Percentiles rank a stretch among this genome's conserved stretches.
Evolutionary conservation across 2,797 vertebrate species (phyloP).

Genomic region (Microctenopoma stevenorrisi): DNA sequence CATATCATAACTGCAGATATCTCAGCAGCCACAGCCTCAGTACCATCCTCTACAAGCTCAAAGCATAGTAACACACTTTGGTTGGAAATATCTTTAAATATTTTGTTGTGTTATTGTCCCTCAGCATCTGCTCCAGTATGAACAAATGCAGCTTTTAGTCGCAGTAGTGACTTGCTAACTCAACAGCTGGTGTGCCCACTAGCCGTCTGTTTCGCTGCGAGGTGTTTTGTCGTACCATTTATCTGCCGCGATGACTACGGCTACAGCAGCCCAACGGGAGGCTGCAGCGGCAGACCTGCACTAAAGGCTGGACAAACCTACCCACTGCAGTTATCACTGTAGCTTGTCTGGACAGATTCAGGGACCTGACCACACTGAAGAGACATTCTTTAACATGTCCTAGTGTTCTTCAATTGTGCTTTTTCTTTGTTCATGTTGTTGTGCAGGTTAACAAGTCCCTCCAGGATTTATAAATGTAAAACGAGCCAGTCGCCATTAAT

Average conservation of each 20-base stretch:
- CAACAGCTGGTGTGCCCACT: conserved; percentile 56
- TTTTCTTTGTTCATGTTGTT: too few relatives aligned
- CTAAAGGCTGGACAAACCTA: not conserved
- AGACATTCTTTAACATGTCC: not conserved
- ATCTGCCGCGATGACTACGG: conserved; percentile 18
- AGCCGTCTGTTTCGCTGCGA: conserved; percentile 47
- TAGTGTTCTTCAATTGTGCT: not conserved
- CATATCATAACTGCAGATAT: not conserved
- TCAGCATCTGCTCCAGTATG: conserved; percentile 2
- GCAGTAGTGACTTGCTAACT: conserved; percentile 22
- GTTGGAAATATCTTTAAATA: not conserved
- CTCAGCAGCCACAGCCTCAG: conserved; percentile 1
- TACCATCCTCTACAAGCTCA: not conserved
- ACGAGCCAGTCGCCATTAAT: too few relatives aligned
- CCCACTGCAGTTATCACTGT: not conserved
- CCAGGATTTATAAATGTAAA: too few relatives aligned
- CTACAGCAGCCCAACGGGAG: conserved; percentile 15
- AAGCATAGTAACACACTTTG: not conserved
- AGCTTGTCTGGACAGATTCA: not conserved
- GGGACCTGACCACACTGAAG: not conserved
- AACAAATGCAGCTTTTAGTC: conserved; percentile 40
- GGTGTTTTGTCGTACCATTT: conserved; percentile 46
- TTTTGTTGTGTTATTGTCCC: not conserved
- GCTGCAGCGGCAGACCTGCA: conserved; percentile 20
- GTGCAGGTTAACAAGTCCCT: too few relatives aligned